Conservation (phyloP, 2,888 invertebrate genomes). For the Ennomos quercinarius region DNA sequence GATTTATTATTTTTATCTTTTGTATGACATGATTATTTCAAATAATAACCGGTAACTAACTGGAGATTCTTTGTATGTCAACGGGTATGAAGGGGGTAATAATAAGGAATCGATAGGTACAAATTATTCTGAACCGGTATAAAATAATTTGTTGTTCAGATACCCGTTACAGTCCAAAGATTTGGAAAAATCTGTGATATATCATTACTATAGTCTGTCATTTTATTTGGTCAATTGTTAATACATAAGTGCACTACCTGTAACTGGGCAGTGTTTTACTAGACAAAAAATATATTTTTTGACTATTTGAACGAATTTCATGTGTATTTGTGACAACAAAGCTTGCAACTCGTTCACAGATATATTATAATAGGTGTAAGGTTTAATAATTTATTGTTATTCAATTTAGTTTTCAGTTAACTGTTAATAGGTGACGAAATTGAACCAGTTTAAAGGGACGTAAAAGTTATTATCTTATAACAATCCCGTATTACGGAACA, state of each 20-base stretch:
- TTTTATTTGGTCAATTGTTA: constrained; percentile 85
- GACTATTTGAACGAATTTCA: constrained; percentile 84
- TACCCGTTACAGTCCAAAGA: constrained; percentile 85
- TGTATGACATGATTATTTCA: constrained; percentile 71
- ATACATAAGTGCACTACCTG: constrained; percentile 77
- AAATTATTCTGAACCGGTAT: constrained; percentile 66
- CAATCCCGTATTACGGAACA: constrained; percentile 66
- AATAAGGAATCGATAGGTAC: constrained; percentile 73
- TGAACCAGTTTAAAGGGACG: constrained; percentile 83
- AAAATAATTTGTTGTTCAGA: constrained; percentile 61
- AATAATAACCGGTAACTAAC: constrained; percentile 74
- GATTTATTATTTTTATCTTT: constrained; percentile 72
- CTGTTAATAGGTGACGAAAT: constrained; percentile 80
- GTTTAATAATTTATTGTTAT: constrained; percentile 85
- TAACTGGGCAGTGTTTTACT: constrained; percentile 68
- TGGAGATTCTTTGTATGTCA: constrained; percentile 80
- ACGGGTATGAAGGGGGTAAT: constrained; percentile 73
- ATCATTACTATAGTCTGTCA: constrained; percentile 81
- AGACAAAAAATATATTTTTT: constrained; percentile 85
- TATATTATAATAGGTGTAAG: constrained; percentile 82
- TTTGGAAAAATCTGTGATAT: constrained; percentile 85
- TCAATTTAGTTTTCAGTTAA: constrained; percentile 83
- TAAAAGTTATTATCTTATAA: constrained; percentile 82
- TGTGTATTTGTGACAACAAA: constrained; percentile 75
- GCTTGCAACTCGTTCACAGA: constrained; percentile 80